Evolutionary conservation across 2,797 vertebrate species (phyloP).

Genomic region (Phrynocephalus guinanensis): DNA sequence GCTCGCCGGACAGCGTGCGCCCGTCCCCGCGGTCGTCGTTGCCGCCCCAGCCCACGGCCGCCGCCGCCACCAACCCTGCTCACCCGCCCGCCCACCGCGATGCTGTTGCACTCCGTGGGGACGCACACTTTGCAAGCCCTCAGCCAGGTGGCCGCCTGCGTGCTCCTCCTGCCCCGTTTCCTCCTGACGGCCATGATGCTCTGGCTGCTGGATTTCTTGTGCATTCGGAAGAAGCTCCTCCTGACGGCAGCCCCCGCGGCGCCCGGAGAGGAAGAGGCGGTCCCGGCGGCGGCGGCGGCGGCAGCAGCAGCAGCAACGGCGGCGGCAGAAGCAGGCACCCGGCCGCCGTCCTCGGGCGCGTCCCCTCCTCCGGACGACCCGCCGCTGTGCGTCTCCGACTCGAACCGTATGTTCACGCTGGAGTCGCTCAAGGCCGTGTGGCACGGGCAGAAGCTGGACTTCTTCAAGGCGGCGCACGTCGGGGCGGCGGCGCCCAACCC

Average conservation of each 20-base stretch:
- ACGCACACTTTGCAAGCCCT: conserved; percentile 89
- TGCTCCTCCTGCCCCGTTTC: conserved; percentile 95
- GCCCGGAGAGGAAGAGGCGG: neutral
- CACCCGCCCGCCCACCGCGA: conserved; percentile 70
- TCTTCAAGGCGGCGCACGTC: conserved; percentile 93
- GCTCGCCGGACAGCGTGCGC: conserved; percentile 64
- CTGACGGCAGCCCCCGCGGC: conserved; percentile 70
- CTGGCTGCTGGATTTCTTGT: conserved; percentile 96
- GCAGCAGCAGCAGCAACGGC: conserved; percentile 55
- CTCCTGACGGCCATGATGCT: conserved; percentile 93
- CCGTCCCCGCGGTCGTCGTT: conserved; percentile 13
- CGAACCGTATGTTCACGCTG: conserved; percentile 94
- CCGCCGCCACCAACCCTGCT: no score
- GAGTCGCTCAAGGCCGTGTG: conserved; percentile 96
- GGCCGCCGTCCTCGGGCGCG: conserved; percentile 66
- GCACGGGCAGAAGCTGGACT: conserved; percentile 97
- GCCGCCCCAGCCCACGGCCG: no score
- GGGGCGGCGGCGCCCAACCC: conserved; percentile 92
- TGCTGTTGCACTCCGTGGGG: conserved; percentile 88
- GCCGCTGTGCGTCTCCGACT: conserved; percentile 93
- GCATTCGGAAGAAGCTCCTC: conserved; percentile 92
- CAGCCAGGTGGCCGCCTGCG: conserved; percentile 89
- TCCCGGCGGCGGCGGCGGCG: conserved; percentile 33
- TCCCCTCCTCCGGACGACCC: conserved; percentile 88
- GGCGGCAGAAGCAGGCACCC: conserved; percentile 54